Evolutionary conservation across 2,797 vertebrate genomes (phyloP).

Genomic region (Tenualosa thibaudeaui): DNA sequence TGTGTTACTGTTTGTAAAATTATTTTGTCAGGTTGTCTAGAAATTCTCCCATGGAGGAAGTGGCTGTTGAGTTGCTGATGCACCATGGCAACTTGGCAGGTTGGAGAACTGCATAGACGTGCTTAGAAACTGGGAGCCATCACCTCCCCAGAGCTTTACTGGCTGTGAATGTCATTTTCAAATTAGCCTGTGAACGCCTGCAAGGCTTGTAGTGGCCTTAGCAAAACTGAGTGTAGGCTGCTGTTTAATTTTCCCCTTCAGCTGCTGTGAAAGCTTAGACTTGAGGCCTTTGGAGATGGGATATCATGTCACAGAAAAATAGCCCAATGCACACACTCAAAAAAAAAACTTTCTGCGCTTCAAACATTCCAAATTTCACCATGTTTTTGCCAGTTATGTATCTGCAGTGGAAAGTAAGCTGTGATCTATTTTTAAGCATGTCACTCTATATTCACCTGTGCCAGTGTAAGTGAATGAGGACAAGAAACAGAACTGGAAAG

Average conservation of each 20-base stretch:
- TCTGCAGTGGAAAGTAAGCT: slow-evolving; percentile 12
- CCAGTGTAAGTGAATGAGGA: not conserved
- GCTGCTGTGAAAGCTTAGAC: not conserved
- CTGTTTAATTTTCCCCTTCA: not conserved
- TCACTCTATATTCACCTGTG: slow-evolving; percentile 1
- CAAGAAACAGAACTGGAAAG: not conserved
- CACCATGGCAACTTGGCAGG: slow-evolving; percentile 21
- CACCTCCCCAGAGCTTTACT: not conserved
- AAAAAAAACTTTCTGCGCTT: not conserved
- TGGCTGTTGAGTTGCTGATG: not conserved
- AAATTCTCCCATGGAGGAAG: not conserved
- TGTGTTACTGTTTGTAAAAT: not conserved
- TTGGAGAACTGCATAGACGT: not conserved
- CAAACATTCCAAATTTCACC: slow-evolving; percentile 6
- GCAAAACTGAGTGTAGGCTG: not conserved
- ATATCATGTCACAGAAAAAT: slow-evolving; percentile 12
- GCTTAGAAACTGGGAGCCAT: slow-evolving; percentile 4
- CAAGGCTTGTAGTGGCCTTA: not conserved
- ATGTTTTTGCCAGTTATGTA: not conserved
- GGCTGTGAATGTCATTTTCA: slow-evolving; percentile 14
- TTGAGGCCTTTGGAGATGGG: not conserved
- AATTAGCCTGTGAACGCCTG: slow-evolving; percentile 17
- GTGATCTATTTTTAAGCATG: slow-evolving; percentile 6
- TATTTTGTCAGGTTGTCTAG: not conserved
- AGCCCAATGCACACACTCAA: not conserved